phyloP scores from a whole-genome alignment of 2,113 vertebrate genomes.

The Tragelaphus buxtoni region DNA sequence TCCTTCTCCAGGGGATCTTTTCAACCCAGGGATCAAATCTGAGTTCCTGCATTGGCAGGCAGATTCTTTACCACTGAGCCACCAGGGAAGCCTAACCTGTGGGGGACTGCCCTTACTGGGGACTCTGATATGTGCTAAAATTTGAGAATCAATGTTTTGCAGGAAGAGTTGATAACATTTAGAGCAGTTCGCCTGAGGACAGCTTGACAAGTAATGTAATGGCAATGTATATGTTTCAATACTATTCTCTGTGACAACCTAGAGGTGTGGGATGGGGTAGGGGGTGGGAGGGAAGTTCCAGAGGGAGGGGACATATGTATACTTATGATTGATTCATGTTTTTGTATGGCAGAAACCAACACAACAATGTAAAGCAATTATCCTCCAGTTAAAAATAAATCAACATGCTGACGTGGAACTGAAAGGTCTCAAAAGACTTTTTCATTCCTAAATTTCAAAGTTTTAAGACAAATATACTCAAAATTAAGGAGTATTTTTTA shows the following conservation, averaged over 20 bases:
- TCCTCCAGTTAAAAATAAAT: not conserved
- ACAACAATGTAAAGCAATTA: not conserved
- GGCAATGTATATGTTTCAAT: not conserved
- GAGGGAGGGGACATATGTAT: not conserved
- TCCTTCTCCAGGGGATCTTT: not conserved
- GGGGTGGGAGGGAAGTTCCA: not conserved
- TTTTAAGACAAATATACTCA: not conserved
- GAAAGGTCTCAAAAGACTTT: not conserved
- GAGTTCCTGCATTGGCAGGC: not conserved
- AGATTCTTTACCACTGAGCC: not conserved
- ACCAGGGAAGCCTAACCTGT: not conserved
- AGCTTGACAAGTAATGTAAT: not conserved
- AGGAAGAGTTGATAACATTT: not conserved
- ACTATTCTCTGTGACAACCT: not conserved
- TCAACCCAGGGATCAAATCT: not conserved
- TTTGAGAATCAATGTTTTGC: not conserved
- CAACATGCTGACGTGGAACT: not conserved
- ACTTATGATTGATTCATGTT: not conserved
- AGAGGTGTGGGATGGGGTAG: not conserved
- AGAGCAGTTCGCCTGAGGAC: not conserved
- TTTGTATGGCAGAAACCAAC: not conserved
- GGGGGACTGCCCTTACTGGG: not conserved
- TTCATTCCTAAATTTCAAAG: not conserved
- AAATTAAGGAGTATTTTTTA: not conserved
- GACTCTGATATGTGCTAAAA: not conserved